Conservation (phyloP, 1,140 invertebrate genomes). For the Akabosia matsudoensis region DNA sequence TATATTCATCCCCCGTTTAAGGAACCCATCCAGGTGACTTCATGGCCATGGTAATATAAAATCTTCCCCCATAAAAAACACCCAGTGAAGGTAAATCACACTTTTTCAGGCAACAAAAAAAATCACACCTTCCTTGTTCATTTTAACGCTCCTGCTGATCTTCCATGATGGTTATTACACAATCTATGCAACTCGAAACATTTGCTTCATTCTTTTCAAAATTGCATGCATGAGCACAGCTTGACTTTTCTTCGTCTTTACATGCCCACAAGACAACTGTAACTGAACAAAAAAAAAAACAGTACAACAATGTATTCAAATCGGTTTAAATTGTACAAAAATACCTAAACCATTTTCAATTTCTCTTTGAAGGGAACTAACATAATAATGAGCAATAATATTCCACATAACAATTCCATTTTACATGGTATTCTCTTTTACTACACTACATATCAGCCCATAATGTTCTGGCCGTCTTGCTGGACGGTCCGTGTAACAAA, state of each 20-base stretch:
- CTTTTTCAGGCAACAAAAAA: not conserved
- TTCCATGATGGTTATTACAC: not conserved
- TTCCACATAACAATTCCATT: no score
- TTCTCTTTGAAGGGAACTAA: not conserved
- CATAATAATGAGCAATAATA: not conserved
- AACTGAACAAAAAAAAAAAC: not conserved
- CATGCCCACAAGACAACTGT: not conserved
- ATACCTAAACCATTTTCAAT: no score
- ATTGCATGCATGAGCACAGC: conserved; percentile 3
- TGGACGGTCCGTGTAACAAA: not conserved
- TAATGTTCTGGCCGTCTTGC: not conserved
- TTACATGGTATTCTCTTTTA: no score
- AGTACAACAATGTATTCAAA: not conserved
- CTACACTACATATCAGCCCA: not conserved
- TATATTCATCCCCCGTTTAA: not conserved
- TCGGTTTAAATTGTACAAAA: no score
- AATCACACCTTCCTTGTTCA: conserved; percentile 12
- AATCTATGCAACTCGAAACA: not conserved
- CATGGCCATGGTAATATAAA: not conserved
- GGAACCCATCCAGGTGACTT: not conserved
- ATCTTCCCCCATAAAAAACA: not conserved
- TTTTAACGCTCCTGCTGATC: conserved; percentile 9
- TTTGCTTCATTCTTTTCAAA: not conserved
- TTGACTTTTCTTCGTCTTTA: conserved; percentile 1
- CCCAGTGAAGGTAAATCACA: conserved; percentile 7